Evolutionary conservation across 2,888 invertebrate genomes (phyloP).

Genomic region (Hylaea fasciaria): DNA sequence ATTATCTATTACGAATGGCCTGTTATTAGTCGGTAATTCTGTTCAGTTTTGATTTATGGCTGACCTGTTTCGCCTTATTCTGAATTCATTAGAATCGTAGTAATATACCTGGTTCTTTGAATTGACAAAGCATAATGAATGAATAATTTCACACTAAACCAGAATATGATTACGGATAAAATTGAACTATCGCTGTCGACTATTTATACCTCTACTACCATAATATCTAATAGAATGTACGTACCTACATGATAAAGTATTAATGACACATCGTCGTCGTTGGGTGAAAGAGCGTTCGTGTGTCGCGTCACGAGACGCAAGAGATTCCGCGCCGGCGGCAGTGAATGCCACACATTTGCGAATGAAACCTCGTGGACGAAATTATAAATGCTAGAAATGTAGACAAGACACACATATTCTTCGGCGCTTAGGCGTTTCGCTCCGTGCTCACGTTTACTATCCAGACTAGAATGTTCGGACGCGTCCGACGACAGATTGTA

Average conservation of each 20-base stretch:
- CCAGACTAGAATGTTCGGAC: slow-evolving; percentile 34
- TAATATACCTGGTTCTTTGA: slow-evolving; percentile 6
- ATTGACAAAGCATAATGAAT: slow-evolving; percentile 9
- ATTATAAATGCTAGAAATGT: slow-evolving; percentile 39
- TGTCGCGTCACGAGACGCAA: slow-evolving; percentile 27
- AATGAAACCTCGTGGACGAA: slow-evolving; percentile 36
- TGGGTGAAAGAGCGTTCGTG: slow-evolving; percentile 15
- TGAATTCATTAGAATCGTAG: slow-evolving; percentile 1
- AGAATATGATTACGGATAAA: slow-evolving; percentile 7
- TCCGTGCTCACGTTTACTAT: slow-evolving; percentile 24
- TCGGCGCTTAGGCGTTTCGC: slow-evolving; percentile 13
- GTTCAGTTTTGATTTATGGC: slow-evolving; percentile 8
- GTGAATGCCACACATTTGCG: slow-evolving; percentile 26
- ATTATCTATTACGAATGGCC: neutral
- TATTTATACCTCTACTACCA: too few species aligned
- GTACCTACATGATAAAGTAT: too few species aligned
- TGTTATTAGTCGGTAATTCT: neutral
- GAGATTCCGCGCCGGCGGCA: slow-evolving; percentile 26
- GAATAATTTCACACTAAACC: slow-evolving; percentile 4
- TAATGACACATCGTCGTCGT: slow-evolving; percentile 17
- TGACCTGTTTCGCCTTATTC: neutral
- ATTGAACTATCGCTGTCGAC: slow-evolving; percentile 7
- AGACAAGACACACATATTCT: slow-evolving; percentile 25
- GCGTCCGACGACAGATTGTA: neutral
- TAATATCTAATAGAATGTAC: neutral